A percentile compares a stretch with the other conserved stretches of the same genome.
These are phyloP conservation scores for Gryllus bimaculatus DNA, from an alignment of 1,140 invertebrate genomes.

Conservation along the genomic window DNA sequence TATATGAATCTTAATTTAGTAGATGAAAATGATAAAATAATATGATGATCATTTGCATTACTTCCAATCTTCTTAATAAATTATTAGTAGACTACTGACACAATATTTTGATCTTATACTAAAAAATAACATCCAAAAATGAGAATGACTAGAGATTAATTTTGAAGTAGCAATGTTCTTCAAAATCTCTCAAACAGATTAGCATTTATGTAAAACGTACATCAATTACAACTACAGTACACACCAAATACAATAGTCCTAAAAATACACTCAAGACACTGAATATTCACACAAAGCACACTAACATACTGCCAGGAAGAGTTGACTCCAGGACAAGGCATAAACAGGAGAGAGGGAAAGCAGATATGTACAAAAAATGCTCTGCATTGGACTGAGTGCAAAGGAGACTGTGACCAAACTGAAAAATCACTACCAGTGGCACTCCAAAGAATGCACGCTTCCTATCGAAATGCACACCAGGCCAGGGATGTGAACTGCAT, in stretches of 20 bases:
- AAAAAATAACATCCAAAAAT: no score
- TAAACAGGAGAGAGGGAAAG: no score
- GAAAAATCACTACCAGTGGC: no score
- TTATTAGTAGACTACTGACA: no score
- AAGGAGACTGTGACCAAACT: not conserved
- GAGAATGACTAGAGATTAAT: not conserved
- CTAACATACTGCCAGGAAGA: not conserved
- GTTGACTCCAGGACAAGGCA: no score
- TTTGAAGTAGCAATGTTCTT: not conserved
- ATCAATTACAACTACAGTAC: not conserved
- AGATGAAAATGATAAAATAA: not conserved
- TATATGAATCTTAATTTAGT: not conserved
- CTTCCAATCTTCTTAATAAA: not conserved
- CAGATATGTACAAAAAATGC: not conserved
- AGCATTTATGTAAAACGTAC: not conserved
- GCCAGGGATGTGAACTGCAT: no score
- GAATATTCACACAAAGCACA: not conserved
- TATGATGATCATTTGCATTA: not conserved
- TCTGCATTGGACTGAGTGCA: slow-evolving; percentile 14
- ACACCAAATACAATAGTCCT: not conserved
- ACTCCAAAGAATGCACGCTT: no score
- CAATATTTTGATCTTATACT: no score
- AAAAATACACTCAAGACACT: not conserved
- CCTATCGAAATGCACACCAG: no score
- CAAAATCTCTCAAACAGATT: not conserved